Percentiles rank a stretch among this genome's conserved stretches.
Conservation (phyloP, 2,113 vertebrate genomes). For the Spea bombifrons region DNA sequence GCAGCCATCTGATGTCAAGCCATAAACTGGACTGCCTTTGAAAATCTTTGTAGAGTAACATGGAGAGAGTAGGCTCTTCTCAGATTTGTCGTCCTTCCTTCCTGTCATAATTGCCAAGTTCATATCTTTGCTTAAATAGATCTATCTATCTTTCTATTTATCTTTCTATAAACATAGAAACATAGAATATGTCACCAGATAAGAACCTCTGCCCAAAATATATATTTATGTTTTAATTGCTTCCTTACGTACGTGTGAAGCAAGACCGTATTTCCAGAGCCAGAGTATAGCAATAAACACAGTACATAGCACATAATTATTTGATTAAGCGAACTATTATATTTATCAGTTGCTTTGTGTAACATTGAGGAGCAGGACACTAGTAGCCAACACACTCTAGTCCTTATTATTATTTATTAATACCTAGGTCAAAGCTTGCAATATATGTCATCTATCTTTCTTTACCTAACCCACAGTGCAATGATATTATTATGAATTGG, state of each 20-base stretch:
- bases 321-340: neutral
- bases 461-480: neutral
- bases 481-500: neutral
- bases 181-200: too few relatives aligned
- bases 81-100: too few relatives aligned
- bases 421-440: neutral
- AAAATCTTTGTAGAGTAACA: too few relatives aligned
- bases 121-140: too few relatives aligned
- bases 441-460: neutral
- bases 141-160: too few relatives aligned
- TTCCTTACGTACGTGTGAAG: neutral
- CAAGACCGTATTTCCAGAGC: neutral
- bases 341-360: neutral
- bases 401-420: neutral
- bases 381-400: neutral
- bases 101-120: too few relatives aligned
- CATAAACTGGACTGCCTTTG: too few relatives aligned
- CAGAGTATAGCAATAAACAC: neutral
- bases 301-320: neutral
- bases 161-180: too few relatives aligned
- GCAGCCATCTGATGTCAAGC: too few relatives aligned
- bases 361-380: neutral
- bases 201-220: too few relatives aligned
- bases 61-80: too few relatives aligned
- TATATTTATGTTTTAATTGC: too few relatives aligned